Evolutionary conservation across 2,113 vertebrate species (phyloP).

Genomic region (Gyps fulvus): DNA sequence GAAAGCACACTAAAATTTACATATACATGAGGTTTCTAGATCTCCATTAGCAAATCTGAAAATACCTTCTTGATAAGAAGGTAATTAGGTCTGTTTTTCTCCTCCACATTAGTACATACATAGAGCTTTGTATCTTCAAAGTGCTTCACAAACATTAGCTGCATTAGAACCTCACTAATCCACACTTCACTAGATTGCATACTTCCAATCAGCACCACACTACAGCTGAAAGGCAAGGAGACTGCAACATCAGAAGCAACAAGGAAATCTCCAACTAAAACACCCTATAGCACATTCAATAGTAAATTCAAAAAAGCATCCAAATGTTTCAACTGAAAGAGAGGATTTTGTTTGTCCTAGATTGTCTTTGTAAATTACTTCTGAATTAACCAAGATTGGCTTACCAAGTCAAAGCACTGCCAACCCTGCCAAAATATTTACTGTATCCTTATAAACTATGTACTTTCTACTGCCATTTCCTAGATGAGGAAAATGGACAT

Average conservation of each 20-base stretch:
- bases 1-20: neutral
- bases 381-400: neutral
- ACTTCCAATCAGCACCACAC: neutral
- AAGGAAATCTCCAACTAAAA: neutral
- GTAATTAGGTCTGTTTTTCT: neutral
- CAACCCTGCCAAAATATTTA: neutral
- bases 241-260: neutral
- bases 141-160: neutral
- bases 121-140: neutral
- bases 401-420: neutral
- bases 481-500: rapidly evolving
- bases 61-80: neutral
- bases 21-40: neutral
- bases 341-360: neutral
- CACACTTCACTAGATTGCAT: neutral
- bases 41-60: conserved; percentile 10
- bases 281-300: neutral
- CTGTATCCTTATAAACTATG: neutral
- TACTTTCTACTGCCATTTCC: neutral
- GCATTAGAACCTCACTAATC: neutral
- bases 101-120: neutral
- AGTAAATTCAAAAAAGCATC: neutral
- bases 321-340: neutral
- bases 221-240: neutral
- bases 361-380: neutral